Conservation (phyloP, 2,113 vertebrate genomes). For the Alligator sinensis region DNA sequence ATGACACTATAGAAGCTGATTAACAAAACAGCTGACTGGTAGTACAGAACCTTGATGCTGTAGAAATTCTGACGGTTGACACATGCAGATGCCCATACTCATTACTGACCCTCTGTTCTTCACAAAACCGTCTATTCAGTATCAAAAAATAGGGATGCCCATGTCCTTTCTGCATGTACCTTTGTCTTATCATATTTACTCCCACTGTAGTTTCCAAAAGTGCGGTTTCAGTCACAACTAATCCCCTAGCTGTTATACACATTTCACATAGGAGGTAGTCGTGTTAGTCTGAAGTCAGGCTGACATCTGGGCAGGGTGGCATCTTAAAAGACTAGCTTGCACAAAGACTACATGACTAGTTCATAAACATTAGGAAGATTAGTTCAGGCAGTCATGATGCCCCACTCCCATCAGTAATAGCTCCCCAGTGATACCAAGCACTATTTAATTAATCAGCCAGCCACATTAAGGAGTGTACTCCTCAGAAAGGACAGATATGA, state of each 20-base stretch:
- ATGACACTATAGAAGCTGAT: background rate
- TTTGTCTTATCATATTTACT: background rate
- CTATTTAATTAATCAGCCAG: background rate
- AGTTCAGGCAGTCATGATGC: too few species aligned
- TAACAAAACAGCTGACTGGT: background rate
- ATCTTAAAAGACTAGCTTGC: too few species aligned
- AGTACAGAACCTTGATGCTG: background rate
- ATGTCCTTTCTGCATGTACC: background rate
- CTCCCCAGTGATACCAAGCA: background rate
- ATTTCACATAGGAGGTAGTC: too few species aligned
- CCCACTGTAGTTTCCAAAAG: too few species aligned
- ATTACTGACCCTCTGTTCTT: background rate
- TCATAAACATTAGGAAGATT: too few species aligned
- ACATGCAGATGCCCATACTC: background rate
- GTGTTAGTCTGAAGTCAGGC: too few species aligned
- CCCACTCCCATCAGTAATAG: background rate
- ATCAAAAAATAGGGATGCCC: too few species aligned
- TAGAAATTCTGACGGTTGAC: background rate
- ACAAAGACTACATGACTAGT: too few species aligned
- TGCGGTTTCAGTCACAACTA: background rate
- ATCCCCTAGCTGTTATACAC: rapidly evolving
- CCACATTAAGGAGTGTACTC: background rate
- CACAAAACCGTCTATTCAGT: too few species aligned
- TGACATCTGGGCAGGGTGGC: too few species aligned
- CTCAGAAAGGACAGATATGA: background rate